phyloP scores from a whole-genome alignment of 1,140 invertebrate genomes.

The Paramacrobiotus metropolitanus region DNA sequence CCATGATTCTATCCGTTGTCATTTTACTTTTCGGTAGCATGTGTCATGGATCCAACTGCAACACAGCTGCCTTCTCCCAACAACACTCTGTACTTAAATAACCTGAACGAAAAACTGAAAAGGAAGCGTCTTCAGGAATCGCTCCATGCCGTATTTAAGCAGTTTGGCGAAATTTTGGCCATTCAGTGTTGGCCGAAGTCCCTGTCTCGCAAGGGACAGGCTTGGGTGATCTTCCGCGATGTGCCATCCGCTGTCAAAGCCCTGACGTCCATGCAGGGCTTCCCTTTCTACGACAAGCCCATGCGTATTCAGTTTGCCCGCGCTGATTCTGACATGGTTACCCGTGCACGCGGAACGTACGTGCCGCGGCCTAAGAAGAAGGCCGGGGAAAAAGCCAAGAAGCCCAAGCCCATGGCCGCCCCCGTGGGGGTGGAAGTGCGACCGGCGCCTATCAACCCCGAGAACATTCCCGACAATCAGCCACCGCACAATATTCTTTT shows the following conservation, averaged over 20 bases:
- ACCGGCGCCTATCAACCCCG: not conserved
- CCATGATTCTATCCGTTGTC: too few species aligned
- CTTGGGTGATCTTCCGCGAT: slow-evolving; percentile 98
- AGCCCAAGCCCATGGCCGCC: slow-evolving; percentile 30
- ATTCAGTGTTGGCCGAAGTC: slow-evolving; percentile 81
- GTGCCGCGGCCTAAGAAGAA: slow-evolving; percentile 19
- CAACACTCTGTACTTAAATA: slow-evolving; percentile 97
- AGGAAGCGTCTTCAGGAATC: slow-evolving; percentile 88
- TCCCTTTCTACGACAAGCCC: slow-evolving; percentile 98
- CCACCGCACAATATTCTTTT: slow-evolving; percentile 97
- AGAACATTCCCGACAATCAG: slow-evolving; percentile 27
- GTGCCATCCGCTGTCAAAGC: slow-evolving; percentile 88
- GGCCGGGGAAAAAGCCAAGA: slow-evolving; percentile 43
- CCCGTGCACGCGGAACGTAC: slow-evolving; percentile 89
- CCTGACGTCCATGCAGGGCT: slow-evolving; percentile 87
- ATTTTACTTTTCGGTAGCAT: too few species aligned
- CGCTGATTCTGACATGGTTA: slow-evolving; percentile 73
- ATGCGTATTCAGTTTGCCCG: slow-evolving; percentile 32
- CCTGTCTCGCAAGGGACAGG: slow-evolving; percentile 91
- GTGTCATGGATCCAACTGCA: too few species aligned
- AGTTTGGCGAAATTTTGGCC: slow-evolving; percentile 95
- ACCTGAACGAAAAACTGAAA: slow-evolving; percentile 97
- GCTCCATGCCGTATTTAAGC: slow-evolving; percentile 93
- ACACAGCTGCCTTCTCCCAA: not conserved
- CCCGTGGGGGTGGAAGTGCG: not conserved